A percentile compares a stretch with the other conserved stretches of the same genome.
phyloP scores from a whole-genome alignment of 2,888 invertebrate genomes.

The Cabera pusaria region DNA sequence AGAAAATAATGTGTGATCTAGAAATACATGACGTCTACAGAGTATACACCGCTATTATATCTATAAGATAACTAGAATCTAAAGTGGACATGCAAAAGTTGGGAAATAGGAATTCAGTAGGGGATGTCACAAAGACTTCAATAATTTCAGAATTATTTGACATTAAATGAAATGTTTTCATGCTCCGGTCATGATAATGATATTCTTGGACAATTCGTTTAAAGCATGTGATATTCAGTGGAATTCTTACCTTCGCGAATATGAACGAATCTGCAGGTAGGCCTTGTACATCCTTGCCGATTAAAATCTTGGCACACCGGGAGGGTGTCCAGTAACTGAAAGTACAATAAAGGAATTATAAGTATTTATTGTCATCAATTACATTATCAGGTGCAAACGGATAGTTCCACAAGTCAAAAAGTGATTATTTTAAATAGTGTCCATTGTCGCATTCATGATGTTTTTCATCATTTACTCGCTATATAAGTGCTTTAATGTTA shows the following conservation, averaged over 20 bases:
- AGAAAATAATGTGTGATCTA: constrained; percentile 17
- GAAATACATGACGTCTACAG: constrained; percentile 19
- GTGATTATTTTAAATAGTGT: too few species aligned
- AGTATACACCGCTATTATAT: constrained; percentile 11
- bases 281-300: constrained; percentile 97
- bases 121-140: constrained; percentile 1
- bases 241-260: constrained; percentile 96
- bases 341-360: constrained; percentile 67
- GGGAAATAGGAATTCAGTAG: constrained; percentile 9
- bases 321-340: constrained; percentile 99
- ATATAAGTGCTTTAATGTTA: not conserved
- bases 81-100: constrained; percentile 21
- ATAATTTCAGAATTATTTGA: constrained; percentile 7
- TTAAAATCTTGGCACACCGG: constrained; percentile 99
- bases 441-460: too few species aligned
- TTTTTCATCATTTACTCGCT: too few species aligned
- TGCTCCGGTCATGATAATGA: constrained; percentile 18
- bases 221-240: not conserved
- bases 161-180: constrained; percentile 10
- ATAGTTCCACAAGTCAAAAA: constrained; percentile 50
- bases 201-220: constrained; percentile 5
- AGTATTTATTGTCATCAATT: constrained; percentile 50
- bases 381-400: constrained; percentile 47
- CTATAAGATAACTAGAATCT: constrained; percentile 20
- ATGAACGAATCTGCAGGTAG: constrained; percentile 99